Conservation (phyloP, 2,113 vertebrate species). For the Alosa alosa region DNA sequence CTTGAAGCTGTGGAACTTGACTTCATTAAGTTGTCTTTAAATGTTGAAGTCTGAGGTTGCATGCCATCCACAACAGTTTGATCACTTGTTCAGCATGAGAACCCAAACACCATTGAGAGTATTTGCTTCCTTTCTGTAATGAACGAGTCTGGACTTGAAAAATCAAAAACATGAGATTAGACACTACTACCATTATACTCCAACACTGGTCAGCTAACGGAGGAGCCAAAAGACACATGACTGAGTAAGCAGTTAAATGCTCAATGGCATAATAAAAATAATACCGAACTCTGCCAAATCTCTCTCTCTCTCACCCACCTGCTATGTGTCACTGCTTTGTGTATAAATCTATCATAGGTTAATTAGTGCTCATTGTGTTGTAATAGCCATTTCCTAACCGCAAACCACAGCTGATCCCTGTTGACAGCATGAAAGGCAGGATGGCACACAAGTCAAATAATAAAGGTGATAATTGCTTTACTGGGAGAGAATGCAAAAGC, state of each 20-base stretch:
- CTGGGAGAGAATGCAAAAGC: not conserved
- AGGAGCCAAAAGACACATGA: constrained; percentile 18
- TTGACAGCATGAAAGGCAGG: constrained; percentile 26
- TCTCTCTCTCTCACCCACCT: constrained; percentile 29
- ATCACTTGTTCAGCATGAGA: not conserved
- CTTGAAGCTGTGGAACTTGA: not conserved
- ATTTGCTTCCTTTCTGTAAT: constrained; percentile 12
- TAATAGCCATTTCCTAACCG: constrained; percentile 42
- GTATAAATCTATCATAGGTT: constrained; percentile 27
- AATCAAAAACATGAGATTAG: constrained; percentile 29
- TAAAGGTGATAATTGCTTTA: not conserved
- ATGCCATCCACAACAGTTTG: not conserved
- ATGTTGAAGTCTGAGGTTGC: not conserved
- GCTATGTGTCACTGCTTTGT: constrained; percentile 33
- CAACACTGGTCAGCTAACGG: not conserved
- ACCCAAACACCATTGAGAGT: not conserved
- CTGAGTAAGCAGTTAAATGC: constrained; percentile 27
- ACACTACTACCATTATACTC: constrained; percentile 30
- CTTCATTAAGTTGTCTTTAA: not conserved
- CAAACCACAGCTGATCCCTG: constrained; percentile 37
- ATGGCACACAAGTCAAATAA: not conserved
- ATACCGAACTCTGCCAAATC: constrained; percentile 15
- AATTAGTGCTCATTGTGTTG: constrained; percentile 53
- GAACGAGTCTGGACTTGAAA: constrained; percentile 21
- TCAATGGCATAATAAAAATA: constrained; percentile 30